Percentiles rank a stretch among this genome's conserved stretches.
These are phyloP conservation scores for Periplaneta americana DNA, from an alignment of 1,140 invertebrate species.

Conservation along the genomic window DNA sequence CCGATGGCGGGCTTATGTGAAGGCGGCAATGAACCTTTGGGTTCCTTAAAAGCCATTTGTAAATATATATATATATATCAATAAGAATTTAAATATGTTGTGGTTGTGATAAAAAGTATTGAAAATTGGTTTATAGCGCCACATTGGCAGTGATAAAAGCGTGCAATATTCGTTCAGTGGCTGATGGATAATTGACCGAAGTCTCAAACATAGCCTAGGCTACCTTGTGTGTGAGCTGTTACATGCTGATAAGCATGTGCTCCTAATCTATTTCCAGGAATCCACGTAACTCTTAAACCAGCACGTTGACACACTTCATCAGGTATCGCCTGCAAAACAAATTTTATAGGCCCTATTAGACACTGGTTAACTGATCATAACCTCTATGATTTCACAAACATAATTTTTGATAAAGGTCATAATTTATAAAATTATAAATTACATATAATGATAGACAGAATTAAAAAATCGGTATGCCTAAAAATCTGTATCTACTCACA, in stretches of 20 bases:
- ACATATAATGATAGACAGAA: neutral
- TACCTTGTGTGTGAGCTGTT: slow-evolving; percentile 28
- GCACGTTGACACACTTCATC: slow-evolving; percentile 44
- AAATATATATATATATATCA: no score
- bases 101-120: no score
- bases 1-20: no score
- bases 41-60: no score
- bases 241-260: slow-evolving; percentile 43
- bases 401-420: neutral
- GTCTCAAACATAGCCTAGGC: no score
- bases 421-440: neutral
- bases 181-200: no score
- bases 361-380: neutral
- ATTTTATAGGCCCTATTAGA: neutral
- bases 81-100: no score
- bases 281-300: slow-evolving; percentile 44
- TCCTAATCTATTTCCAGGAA: slow-evolving; percentile 43
- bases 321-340: slow-evolving; percentile 40
- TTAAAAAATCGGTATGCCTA: neutral
- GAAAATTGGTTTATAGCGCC: no score
- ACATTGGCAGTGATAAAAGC: no score
- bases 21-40: no score
- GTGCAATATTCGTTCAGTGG: no score
- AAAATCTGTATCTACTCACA: neutral
- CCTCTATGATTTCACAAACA: no score